Evolutionary conservation across 2,113 vertebrate genomes (phyloP).

Genomic region (Megalops atlanticus): DNA sequence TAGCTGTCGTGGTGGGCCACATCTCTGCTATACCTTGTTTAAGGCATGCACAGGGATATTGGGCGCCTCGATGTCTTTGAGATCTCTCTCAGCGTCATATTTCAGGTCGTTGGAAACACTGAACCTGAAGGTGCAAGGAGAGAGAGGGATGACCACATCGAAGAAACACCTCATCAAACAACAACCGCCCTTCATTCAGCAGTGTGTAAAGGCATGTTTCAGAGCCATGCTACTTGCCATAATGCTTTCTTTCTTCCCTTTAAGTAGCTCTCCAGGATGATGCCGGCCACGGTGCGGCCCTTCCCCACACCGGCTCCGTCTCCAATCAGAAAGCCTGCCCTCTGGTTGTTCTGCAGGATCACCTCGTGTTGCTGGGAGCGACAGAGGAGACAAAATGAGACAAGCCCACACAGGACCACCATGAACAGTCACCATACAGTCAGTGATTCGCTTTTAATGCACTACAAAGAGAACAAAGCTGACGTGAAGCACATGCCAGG

Average conservation of each 20-base stretch:
- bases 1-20: background rate
- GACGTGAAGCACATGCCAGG: no score
- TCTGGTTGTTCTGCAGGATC: constrained; percentile 86
- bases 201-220: background rate
- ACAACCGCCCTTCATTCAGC: background rate
- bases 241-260: constrained; percentile 90
- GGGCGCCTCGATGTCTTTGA: constrained; percentile 89
- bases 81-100: constrained; percentile 94
- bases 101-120: constrained; percentile 98
- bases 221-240: constrained; percentile 88
- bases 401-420: background rate
- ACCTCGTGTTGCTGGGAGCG: constrained; percentile 91
- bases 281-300: constrained; percentile 91
- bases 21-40: constrained; percentile 85
- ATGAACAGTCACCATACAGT: background rate
- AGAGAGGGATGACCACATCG: background rate
- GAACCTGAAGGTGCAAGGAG: constrained; percentile 77
- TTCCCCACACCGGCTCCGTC: constrained; percentile 95
- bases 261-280: constrained; percentile 91
- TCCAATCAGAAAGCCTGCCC: constrained; percentile 94
- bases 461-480: no score
- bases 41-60: constrained; percentile 90
- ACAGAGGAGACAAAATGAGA: background rate
- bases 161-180: background rate
- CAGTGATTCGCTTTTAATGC: background rate